Evolutionary conservation across 2,888 invertebrate species (phyloP), one percentile per base, ranked within the genome.

Genomic region (Rugalucina vietnamica): DNA sequence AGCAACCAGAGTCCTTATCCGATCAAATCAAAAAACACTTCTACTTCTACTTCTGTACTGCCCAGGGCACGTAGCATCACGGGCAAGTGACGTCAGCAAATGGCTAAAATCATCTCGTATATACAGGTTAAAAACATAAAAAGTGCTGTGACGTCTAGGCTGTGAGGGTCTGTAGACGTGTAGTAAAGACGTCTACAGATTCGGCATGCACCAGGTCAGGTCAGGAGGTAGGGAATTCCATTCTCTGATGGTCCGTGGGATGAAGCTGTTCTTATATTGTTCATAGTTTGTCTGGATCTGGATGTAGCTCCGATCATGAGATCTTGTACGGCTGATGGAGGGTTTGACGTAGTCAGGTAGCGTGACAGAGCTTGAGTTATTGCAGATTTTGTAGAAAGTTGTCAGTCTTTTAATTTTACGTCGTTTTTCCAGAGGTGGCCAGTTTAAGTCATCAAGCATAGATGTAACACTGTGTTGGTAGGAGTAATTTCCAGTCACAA

Each of bases 51-150:
- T 65, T 65, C 18, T 18, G 14, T 65, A 34, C 65, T 65, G 65
- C 65, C 65, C 65, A 65, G 65, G 65, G 65, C 65, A 34, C 14
- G 21, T n/a, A 32, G 65, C 65, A 65, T 65, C 65, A 65, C 65
- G 34, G 65, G 65, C 65, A 65, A 65, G 34, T 32, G 65, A 65
- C 65, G 65, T 65, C 65, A 65, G 65, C 32, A 65, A 65, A 10
- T 34, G 65, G 65, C 34, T 65, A 65, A 65, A 65, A 65, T 24
- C 8, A 65, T 24, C 8, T 18, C 65, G 32, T 34, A 65, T 65
- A 34, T 65, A 65, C 65, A 65, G n/a, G 34, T 65, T 34, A 65
- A 65, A 65, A 65, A 65, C 65, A 65, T 34, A 12, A 65, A n/a
- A n/a, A n/a, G n/a, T n/a, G n/a, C n/a, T n/a, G n/a, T 34, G 32